These are phyloP conservation scores for Lethenteron camtschaticum DNA, from an alignment of 2,113 vertebrate species.

Conservation along the genomic window DNA sequence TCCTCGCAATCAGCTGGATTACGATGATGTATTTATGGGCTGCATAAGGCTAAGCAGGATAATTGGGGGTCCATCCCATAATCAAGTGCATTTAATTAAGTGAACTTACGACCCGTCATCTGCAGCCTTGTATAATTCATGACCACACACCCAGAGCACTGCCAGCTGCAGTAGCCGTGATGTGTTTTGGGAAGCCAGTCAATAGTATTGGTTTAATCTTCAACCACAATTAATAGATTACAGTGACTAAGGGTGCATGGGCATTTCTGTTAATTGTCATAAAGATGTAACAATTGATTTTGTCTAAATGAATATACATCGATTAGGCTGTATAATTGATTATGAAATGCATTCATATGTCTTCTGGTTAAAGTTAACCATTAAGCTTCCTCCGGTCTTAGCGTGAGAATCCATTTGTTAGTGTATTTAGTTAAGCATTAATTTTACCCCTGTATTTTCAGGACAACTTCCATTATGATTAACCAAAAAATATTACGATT, in stretches of 20 bases:
- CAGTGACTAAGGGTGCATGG: not conserved
- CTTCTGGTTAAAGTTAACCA: not conserved
- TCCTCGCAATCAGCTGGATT: slow-evolving; percentile 15
- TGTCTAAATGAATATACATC: slow-evolving; percentile 4
- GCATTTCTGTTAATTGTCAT: slow-evolving; percentile 5
- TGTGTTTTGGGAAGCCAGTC: slow-evolving; percentile 3
- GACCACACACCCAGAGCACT: not conserved
- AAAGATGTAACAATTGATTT: not conserved
- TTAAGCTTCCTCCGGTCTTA: not conserved
- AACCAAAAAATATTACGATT: too few relatives aligned
- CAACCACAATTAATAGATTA: slow-evolving; percentile 3
- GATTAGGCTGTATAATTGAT: not conserved
- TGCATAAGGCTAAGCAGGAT: slow-evolving; percentile 37
- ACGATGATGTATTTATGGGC: slow-evolving; percentile 31
- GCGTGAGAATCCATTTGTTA: too few relatives aligned
- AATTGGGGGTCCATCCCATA: slow-evolving; percentile 44
- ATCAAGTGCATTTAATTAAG: slow-evolving; percentile 59
- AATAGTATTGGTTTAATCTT: not conserved
- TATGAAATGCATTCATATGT: slow-evolving; percentile 3
- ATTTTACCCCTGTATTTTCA: too few relatives aligned
- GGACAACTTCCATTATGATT: too few relatives aligned
- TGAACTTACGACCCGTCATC: slow-evolving; percentile 4
- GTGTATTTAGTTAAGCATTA: too few relatives aligned
- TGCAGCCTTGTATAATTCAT: not conserved
- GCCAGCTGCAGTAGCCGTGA: too few relatives aligned